Percentiles rank a stretch among this genome's conserved stretches.
Evolutionary conservation across 2,888 invertebrate genomes (phyloP).

Genomic region (Strigamia maritima): DNA sequence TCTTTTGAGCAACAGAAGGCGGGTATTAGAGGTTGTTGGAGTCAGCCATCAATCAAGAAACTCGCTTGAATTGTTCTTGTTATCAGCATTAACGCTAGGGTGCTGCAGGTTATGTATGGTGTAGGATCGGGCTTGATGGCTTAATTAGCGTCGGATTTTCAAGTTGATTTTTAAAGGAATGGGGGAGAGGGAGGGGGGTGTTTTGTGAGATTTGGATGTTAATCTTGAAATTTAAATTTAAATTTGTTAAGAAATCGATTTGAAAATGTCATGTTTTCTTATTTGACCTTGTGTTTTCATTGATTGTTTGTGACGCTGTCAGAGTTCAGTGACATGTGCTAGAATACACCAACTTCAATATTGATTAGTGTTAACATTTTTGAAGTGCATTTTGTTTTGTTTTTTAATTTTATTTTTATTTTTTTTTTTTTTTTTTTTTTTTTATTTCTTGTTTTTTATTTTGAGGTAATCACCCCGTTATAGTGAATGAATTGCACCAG

Average conservation of each 20-base stretch:
- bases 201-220: background rate
- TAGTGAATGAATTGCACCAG: too few species aligned
- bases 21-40: background rate
- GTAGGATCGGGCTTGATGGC: background rate
- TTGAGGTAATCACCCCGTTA: too few species aligned
- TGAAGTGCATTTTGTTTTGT: background rate
- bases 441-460: too few species aligned
- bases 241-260: background rate
- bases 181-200: too few species aligned
- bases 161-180: too few species aligned
- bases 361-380: slow-evolving; percentile 4
- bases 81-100: background rate
- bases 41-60: background rate
- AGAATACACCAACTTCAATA: slow-evolving; percentile 4
- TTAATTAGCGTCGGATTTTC: background rate
- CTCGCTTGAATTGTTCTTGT: background rate
- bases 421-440: too few species aligned
- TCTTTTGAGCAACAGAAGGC: background rate
- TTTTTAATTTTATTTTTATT: background rate
- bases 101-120: background rate
- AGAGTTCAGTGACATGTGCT: background rate
- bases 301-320: slow-evolving; percentile 4
- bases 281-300: background rate
- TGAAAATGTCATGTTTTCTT: background rate
- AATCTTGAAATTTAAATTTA: background rate